Conservation (phyloP, 2,113 vertebrate genomes). For the Trochalopteron elliotii region DNA sequence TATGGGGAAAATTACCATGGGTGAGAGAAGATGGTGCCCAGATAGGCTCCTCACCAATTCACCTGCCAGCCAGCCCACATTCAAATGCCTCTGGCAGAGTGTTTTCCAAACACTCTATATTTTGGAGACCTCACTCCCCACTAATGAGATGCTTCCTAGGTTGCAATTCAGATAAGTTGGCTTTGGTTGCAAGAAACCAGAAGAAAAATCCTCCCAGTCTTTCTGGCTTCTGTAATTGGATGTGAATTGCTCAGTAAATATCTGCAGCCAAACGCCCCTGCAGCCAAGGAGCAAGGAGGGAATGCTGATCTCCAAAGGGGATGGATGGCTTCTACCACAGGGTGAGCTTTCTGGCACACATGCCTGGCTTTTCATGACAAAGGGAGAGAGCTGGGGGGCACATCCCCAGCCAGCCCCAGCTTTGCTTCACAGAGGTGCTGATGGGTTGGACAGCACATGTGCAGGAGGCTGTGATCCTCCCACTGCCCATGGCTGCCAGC, state of each 20-base stretch:
- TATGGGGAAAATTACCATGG: background rate
- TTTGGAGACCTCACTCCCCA: conserved; percentile 30
- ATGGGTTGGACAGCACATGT: background rate
- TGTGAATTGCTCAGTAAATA: background rate
- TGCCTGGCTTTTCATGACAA: background rate
- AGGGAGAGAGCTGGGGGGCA: background rate
- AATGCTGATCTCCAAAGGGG: background rate
- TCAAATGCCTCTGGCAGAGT: background rate
- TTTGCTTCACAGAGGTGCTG: background rate
- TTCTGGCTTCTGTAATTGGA: conserved; percentile 26
- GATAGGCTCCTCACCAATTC: background rate
- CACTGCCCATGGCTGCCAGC: background rate
- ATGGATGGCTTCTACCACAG: background rate
- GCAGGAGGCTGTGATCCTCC: background rate
- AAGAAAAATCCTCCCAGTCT: conserved; percentile 31
- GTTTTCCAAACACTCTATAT: background rate
- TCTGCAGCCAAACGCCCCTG: conserved; percentile 12
- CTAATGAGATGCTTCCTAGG: conserved; percentile 45
- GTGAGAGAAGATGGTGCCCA: background rate
- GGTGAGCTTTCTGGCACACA: background rate
- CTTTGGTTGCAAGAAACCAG: conserved; percentile 11
- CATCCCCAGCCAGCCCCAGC: background rate
- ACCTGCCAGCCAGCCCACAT: background rate
- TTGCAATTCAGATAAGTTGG: conserved; percentile 27
- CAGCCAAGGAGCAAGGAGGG: background rate